A percentile compares a stretch with the other conserved stretches of the same genome.
phyloP scores from a whole-genome alignment of 2,113 vertebrate genomes.

The Aphyosemion australe region DNA sequence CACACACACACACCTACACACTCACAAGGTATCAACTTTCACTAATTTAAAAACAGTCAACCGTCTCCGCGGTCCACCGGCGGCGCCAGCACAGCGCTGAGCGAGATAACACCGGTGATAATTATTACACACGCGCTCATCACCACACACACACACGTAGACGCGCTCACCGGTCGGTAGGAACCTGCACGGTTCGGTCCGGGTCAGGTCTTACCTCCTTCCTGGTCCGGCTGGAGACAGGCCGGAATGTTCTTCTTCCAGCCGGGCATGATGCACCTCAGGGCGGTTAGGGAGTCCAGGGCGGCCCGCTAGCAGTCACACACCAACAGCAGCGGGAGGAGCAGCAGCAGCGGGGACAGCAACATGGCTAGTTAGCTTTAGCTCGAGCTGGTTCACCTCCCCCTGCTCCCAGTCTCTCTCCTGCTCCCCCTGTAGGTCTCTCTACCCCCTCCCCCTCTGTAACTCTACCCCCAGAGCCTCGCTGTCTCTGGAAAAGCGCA shows the following conservation, averaged over 20 bases:
- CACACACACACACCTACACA: slow-evolving; percentile 17
- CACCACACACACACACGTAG: neutral
- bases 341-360: slow-evolving; percentile 46
- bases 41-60: slow-evolving; percentile 38
- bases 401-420: slow-evolving; percentile 35
- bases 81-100: slow-evolving; percentile 17
- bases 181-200: slow-evolving; percentile 26
- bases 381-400: slow-evolving; percentile 57
- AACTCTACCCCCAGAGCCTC: slow-evolving; percentile 54
- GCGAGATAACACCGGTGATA: slow-evolving; percentile 47
- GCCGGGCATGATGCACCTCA: slow-evolving; percentile 89
- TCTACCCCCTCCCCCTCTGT: slow-evolving; percentile 51
- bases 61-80: slow-evolving; percentile 13
- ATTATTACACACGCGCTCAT: slow-evolving; percentile 25
- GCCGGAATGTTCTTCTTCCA: slow-evolving; percentile 98
- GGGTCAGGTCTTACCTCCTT: slow-evolving; percentile 77
- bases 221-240: slow-evolving; percentile 93
- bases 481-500: slow-evolving; percentile 15
- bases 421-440: slow-evolving; percentile 36
- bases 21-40: slow-evolving; percentile 57
- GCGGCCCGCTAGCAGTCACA: slow-evolving; percentile 70
- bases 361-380: slow-evolving; percentile 77
- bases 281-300: slow-evolving; percentile 77
- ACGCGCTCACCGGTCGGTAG: neutral
- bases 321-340: slow-evolving; percentile 56